Conservation (phyloP, 2,797 vertebrate genomes). For the Molossus alvarezi region DNA sequence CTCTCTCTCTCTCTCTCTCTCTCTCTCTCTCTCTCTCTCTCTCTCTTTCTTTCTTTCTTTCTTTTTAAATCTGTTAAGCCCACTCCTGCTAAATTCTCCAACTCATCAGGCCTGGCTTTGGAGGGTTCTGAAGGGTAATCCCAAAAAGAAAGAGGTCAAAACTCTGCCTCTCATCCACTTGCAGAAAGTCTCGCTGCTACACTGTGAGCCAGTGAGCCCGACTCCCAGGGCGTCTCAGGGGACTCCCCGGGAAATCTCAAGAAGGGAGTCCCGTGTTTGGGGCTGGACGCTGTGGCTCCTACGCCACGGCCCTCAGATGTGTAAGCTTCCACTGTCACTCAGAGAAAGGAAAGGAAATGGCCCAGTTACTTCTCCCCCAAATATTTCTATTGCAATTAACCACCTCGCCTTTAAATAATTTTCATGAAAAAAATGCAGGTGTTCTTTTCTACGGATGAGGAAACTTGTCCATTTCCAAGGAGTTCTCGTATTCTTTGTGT, state of each 20-base stretch:
- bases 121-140: background rate
- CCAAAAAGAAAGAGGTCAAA: background rate
- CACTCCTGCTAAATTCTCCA: background rate
- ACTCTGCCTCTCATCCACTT: background rate
- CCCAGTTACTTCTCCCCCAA: background rate
- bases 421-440: background rate
- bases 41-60: too few species aligned
- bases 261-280: background rate
- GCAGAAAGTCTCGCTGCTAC: background rate
- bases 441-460: conserved; percentile 3
- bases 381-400: conserved; percentile 26
- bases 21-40: too few species aligned
- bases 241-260: background rate
- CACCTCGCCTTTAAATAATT: conserved; percentile 29
- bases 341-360: conserved; percentile 44
- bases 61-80: background rate
- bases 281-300: background rate
- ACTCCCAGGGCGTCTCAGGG: background rate
- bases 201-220: background rate
- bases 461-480: background rate
- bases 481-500: background rate
- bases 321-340: background rate
- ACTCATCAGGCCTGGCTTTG: background rate
- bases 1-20: too few species aligned
- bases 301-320: background rate